These are phyloP conservation scores for Beroe forskalii DNA, from an alignment of 37 sponge, comb jelly and placozoan genomes.

Conservation along the genomic window DNA sequence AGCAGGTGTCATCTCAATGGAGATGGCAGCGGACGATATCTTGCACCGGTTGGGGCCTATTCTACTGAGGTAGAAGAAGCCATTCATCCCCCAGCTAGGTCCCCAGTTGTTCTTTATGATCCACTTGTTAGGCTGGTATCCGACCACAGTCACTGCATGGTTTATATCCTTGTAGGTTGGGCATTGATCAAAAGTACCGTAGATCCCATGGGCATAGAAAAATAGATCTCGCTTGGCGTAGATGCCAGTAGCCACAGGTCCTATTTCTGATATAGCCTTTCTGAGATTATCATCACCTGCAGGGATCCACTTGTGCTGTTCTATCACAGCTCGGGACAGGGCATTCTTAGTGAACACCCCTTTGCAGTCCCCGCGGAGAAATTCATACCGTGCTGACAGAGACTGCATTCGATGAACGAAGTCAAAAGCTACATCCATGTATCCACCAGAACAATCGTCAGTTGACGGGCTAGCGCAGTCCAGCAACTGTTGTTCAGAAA, in stretches of 20 bases:
- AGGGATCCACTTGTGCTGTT: not conserved
- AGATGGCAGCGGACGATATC: too few species aligned
- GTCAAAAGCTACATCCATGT: not conserved
- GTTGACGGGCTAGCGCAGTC: too few species aligned
- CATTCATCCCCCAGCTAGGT: conserved; percentile 2
- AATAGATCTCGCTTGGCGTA: not conserved
- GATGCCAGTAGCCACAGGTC: not conserved
- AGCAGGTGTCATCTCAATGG: too few species aligned
- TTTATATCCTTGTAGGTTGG: not conserved
- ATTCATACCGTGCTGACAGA: not conserved
- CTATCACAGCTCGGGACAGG: not conserved
- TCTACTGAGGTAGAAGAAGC: not conserved
- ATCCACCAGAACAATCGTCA: not conserved
- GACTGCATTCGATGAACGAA: too few species aligned
- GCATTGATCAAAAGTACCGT: not conserved
- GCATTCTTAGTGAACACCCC: not conserved
- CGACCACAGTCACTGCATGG: conserved; percentile 26
- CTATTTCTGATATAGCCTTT: not conserved
- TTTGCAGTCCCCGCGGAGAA: not conserved
- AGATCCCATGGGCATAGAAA: not conserved
- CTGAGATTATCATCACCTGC: not conserved
- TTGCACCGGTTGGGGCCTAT: not conserved
- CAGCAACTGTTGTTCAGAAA: too few species aligned
- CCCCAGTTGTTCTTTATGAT: too few species aligned
- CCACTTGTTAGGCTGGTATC: conserved; percentile 34